A percentile compares a stretch with the other conserved stretches of the same genome.
phyloP scores from a whole-genome alignment of 2,797 vertebrate genomes.

The Sebastes alutus region DNA sequence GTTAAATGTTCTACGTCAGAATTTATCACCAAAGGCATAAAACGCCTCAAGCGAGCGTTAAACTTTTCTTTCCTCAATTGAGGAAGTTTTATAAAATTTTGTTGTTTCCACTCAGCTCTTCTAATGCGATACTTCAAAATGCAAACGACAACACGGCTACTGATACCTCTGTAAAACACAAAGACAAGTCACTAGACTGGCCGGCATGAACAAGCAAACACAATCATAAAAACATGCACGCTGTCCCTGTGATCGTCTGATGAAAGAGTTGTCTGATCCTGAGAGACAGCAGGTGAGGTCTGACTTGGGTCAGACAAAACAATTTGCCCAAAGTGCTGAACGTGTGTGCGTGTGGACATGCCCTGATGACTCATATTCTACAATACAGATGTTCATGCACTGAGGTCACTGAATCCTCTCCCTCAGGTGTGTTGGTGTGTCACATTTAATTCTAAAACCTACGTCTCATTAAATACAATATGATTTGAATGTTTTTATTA shows the following conservation, averaged over 20 bases:
- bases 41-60: too few relatives aligned
- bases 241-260: constrained; percentile 30
- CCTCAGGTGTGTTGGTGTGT: constrained; percentile 2
- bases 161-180: neutral
- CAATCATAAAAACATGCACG: constrained; percentile 1
- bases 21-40: too few relatives aligned
- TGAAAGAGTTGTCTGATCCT: constrained; percentile 55
- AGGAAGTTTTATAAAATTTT: too few relatives aligned
- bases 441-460: neutral
- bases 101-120: too few relatives aligned
- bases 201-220: neutral
- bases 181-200: constrained; percentile 9
- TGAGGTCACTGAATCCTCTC: constrained; percentile 29
- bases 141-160: neutral
- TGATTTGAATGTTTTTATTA: neutral
- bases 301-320: constrained; percentile 49
- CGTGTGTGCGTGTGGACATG: constrained; percentile 10
- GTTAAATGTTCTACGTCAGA: too few relatives aligned
- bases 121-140: too few relatives aligned
- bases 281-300: constrained; percentile 43
- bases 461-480: neutral
- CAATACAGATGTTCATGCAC: constrained; percentile 54
- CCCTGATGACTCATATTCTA: constrained; percentile 53
- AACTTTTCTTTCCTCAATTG: too few relatives aligned
- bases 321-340: constrained; percentile 12